Conservation (phyloP, 2,113 vertebrate species). For the Scartelaos histophorus region DNA sequence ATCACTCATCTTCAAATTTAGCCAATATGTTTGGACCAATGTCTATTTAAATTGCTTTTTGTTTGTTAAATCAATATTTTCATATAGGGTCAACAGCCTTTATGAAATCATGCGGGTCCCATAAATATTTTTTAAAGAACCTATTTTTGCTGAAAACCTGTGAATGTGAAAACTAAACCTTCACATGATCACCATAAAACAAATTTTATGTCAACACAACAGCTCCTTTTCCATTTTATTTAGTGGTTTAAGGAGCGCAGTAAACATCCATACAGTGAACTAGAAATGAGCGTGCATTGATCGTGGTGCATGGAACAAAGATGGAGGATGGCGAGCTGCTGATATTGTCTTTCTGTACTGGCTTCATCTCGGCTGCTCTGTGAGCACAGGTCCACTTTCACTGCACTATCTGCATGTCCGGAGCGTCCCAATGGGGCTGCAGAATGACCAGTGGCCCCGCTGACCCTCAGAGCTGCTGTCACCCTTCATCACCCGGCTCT, state of each 20-base stretch:
- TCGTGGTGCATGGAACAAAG: slow-evolving; percentile 32
- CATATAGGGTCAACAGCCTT: slow-evolving; percentile 43
- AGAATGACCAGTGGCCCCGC: slow-evolving; percentile 78
- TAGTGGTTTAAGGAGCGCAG: slow-evolving; percentile 1
- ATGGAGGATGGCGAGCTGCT: slow-evolving; percentile 27
- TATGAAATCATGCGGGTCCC: slow-evolving; percentile 27
- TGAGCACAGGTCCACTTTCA: slow-evolving; percentile 62
- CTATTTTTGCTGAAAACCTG: slow-evolving; percentile 19
- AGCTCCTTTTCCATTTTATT: slow-evolving; percentile 35
- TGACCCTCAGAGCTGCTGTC: slow-evolving; percentile 77
- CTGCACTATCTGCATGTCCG: slow-evolving; percentile 72
- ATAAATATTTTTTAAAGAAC: slow-evolving; percentile 49
- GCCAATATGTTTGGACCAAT: slow-evolving; percentile 47
- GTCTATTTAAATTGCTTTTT: slow-evolving; percentile 56
- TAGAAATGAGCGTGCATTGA: slow-evolving; percentile 29
- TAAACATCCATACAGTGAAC: slow-evolving; percentile 19
- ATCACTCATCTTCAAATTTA: slow-evolving; percentile 42
- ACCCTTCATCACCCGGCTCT: slow-evolving; percentile 79
- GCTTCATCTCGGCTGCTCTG: slow-evolving; percentile 26
- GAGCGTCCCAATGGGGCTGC: slow-evolving; percentile 70
- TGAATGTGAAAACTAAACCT: slow-evolving; percentile 21
- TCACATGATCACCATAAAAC: slow-evolving; percentile 33
- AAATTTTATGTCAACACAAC: background rate
- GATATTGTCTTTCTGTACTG: slow-evolving; percentile 27
- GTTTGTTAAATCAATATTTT: slow-evolving; percentile 66